phyloP scores from a whole-genome alignment of 1,140 invertebrate species.

The Ooceraea biroi region DNA sequence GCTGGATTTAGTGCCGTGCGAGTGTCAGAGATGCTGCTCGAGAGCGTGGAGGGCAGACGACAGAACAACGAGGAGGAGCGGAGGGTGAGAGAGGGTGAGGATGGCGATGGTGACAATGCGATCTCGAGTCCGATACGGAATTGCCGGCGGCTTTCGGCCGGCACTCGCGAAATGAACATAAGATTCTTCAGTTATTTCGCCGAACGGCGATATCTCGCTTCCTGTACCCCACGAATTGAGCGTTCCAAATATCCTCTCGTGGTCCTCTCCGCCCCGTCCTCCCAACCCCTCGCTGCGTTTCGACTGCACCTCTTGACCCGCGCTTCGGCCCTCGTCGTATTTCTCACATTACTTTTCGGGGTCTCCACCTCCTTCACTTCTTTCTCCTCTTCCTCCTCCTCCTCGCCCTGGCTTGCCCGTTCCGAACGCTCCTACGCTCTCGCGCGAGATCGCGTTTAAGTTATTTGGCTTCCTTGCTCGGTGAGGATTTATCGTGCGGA shows the following conservation, averaged over 20 bases:
- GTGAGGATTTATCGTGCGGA: conserved; percentile 57
- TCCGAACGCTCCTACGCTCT: conserved; percentile 72
- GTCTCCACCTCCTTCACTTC: conserved; percentile 75
- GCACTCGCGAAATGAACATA: conserved; percentile 78
- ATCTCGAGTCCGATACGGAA: conserved; percentile 80
- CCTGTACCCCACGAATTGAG: conserved; percentile 76
- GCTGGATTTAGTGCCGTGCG: conserved; percentile 60
- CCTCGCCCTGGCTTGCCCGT: conserved; percentile 35
- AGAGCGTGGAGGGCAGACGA: conserved; percentile 39
- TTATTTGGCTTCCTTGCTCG: conserved; percentile 61
- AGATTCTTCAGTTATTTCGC: conserved; percentile 79
- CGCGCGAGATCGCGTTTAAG: conserved; percentile 70
- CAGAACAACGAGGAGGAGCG: conserved; percentile 5
- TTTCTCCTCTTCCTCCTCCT: conserved; percentile 35
- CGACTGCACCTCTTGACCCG: conserved; percentile 76
- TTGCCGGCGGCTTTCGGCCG: conserved; percentile 71
- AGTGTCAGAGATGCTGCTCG: conserved; percentile 61
- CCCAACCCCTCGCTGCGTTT: conserved; percentile 38
- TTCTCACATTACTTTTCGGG: conserved; percentile 82
- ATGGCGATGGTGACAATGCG: conserved; percentile 71
- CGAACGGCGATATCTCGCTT: conserved; percentile 76
- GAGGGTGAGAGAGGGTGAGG: background rate
- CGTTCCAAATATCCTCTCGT: conserved; percentile 82
- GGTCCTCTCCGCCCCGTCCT: conserved; percentile 30
- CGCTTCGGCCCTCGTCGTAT: conserved; percentile 73